Base-by-base conservation (phyloP, 2,113 vertebrate genomes). In the Grallaria varia region DNA sequence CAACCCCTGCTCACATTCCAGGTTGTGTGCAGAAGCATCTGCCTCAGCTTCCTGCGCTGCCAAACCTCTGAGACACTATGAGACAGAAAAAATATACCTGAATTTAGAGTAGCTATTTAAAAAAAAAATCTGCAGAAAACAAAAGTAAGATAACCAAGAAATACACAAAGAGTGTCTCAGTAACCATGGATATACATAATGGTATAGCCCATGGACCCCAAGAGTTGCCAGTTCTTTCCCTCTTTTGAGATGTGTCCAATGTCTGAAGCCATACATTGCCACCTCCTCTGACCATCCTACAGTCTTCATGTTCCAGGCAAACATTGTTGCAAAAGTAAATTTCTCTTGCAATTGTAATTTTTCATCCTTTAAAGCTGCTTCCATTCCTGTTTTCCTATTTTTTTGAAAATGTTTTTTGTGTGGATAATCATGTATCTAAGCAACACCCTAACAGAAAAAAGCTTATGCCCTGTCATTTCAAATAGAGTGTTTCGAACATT, bases 351-450 rank as follows among this genome's bases (percentile, higher is more conserved):
- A 39, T 76, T 18, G 10, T 50, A 50, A 39, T 75, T 91, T n/a
- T 68, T 64, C 47, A 60, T 16, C 44, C 37, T 72, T 64, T 72
- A 63, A 89, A 89, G 49, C 44, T 49, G 42, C 62, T 82, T 80
- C 42, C 35, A 55, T 37, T 89, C 68, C 84, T 84, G 44, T 37
- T 59, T 93, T 58, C 56, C 52, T 52, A 11, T 50, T 50, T 90
- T 50, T 72, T 40, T 49, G 52, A 93, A 59, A 79, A 76, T 27
- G 21, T 25, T 63, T 78, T 86, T 80, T n/a, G 4, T 84, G 55
- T 21, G 16, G 75, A 86, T 86, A 74, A 92, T n/a, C 22, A 27
- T 77, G 95, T 97, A 89, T 87, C 95, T 68, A 97, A 93, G 96
- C 93, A 96, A 97, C 91, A 80, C 8, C 67, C 45, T 91, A 93